phyloP scores from a whole-genome alignment of 1,140 invertebrate species.

The Saccostrea echinata region DNA sequence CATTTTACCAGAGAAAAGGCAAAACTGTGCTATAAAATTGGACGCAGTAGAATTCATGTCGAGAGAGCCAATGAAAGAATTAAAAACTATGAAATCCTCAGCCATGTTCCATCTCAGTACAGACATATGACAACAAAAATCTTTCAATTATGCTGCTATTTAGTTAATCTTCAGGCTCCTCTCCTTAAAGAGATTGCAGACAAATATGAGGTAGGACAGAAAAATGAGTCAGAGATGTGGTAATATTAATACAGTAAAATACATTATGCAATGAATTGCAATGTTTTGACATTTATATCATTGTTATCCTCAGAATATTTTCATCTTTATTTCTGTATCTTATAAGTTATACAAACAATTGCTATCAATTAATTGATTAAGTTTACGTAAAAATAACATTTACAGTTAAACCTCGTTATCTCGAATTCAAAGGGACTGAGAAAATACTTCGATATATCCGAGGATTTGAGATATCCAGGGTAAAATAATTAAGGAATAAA shows the following conservation, averaged over 20 bases:
- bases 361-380: too few species aligned
- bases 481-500: too few species aligned
- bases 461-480: too few species aligned
- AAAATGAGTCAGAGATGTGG: not conserved
- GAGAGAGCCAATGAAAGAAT: constrained; percentile 52
- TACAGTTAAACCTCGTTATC: too few species aligned
- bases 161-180: constrained; percentile 36
- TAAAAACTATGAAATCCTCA: constrained; percentile 50
- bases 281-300: too few species aligned
- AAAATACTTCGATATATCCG: too few species aligned
- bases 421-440: too few species aligned
- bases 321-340: too few species aligned
- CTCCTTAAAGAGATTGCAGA: constrained; percentile 57
- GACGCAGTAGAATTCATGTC: constrained; percentile 51
- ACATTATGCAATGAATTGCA: not conserved
- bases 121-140: constrained; percentile 55
- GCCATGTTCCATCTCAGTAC: constrained; percentile 43
- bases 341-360: too few species aligned
- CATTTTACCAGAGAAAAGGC: constrained; percentile 58
- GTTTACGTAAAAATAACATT: too few species aligned
- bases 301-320: too few species aligned
- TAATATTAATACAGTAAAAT: constrained; percentile 5
- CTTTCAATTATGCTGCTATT: constrained; percentile 51
- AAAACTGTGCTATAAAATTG: constrained; percentile 56
- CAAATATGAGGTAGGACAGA: constrained; percentile 50